Evolutionary conservation across 2,113 vertebrate species (phyloP).

Genomic region (Caloenas nicobarica): DNA sequence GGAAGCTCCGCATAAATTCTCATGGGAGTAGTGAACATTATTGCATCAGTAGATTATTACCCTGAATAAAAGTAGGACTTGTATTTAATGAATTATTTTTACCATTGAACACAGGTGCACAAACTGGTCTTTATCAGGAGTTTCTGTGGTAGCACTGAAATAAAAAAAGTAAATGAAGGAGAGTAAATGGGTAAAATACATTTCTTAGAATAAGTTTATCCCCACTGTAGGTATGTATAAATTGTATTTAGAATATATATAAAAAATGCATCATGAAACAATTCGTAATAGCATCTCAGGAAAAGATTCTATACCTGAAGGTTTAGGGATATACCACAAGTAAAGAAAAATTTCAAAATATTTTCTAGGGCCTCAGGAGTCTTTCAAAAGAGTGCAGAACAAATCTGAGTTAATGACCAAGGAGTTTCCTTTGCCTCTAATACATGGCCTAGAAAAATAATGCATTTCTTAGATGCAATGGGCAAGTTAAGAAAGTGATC

Average conservation of each 20-base stretch:
- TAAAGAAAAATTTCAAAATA: neutral
- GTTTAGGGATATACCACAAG: neutral
- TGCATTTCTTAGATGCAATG: accelerated
- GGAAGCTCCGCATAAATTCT: neutral
- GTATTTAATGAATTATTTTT: neutral
- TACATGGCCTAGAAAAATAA: neutral
- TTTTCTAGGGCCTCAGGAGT: neutral
- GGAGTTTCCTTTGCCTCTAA: neutral
- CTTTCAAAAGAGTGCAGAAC: neutral
- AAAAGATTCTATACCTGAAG: neutral
- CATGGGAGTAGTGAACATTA: neutral
- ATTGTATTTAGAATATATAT: neutral
- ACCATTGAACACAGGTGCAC: neutral
- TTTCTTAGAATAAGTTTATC: neutral
- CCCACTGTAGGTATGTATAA: neutral
- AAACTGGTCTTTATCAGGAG: neutral
- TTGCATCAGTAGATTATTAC: neutral
- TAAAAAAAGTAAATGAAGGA: neutral
- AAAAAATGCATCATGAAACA: neutral
- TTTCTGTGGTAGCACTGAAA: neutral
- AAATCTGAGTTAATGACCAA: neutral
- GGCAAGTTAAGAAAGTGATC: neutral
- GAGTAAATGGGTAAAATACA: neutral
- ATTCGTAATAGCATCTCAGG: neutral
- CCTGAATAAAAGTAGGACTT: neutral